These are phyloP conservation scores for Drosophila pegasa DNA, from an alignment of 2,888 invertebrate genomes.

Conservation along the genomic window DNA sequence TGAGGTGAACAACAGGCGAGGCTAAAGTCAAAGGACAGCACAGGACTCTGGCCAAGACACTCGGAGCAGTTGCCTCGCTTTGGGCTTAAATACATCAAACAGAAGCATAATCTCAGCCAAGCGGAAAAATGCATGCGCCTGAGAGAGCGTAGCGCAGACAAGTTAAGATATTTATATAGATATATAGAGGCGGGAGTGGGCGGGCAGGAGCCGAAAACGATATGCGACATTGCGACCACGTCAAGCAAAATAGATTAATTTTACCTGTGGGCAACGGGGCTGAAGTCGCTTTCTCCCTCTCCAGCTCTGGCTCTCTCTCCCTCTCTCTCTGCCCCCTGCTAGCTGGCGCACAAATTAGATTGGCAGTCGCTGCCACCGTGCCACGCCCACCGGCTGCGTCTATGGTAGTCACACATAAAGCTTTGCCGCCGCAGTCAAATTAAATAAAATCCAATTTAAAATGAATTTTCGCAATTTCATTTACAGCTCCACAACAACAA, in stretches of 20 bases:
- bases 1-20: conserved; percentile 24
- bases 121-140: conserved; percentile 71
- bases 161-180: conserved; percentile 40
- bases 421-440: conserved; percentile 65
- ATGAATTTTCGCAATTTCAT: conserved; percentile 78
- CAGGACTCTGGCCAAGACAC: conserved; percentile 35
- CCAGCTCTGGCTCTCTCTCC: too few relatives aligned
- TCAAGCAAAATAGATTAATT: conserved; percentile 78
- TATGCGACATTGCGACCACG: conserved; percentile 76
- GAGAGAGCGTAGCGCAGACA: conserved; percentile 22
- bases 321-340: conserved; percentile 2
- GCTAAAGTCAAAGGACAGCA: conserved; percentile 17
- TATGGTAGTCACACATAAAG: conserved; percentile 40
- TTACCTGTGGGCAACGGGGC: conserved; percentile 72
- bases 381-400: conserved; percentile 5
- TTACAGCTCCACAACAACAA: conserved; percentile 55
- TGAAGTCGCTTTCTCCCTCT: conserved; percentile 22
- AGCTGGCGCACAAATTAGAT: conserved; percentile 54
- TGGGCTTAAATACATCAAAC: conserved; percentile 73
- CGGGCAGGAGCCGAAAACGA: conserved; percentile 56
- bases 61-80: conserved; percentile 47
- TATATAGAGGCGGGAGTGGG: conserved; percentile 8
- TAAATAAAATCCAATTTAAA: conserved; percentile 82
- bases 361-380: conserved; percentile 39
- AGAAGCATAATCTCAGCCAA: conserved; percentile 72